Evolutionary conservation across 2,888 invertebrate species (phyloP).

Genomic region (Muscina levida): DNA sequence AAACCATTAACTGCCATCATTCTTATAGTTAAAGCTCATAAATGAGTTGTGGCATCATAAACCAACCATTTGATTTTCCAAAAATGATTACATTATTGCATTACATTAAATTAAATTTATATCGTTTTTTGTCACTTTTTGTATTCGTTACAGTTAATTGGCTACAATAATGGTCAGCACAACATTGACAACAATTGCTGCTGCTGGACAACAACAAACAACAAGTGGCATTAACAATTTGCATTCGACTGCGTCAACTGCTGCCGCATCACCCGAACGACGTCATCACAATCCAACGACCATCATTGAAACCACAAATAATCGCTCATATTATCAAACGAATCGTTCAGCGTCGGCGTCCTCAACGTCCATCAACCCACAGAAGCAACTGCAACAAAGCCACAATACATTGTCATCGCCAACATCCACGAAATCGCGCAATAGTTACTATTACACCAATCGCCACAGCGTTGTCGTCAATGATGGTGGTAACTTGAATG

Average conservation of each 20-base stretch:
- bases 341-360: slow-evolving; percentile 69
- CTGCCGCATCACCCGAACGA: slow-evolving; percentile 64
- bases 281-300: slow-evolving; percentile 50
- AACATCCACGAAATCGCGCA: slow-evolving; percentile 41
- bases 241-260: slow-evolving; percentile 60
- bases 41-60: too few species aligned
- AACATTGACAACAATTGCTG: slow-evolving; percentile 80
- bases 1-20: too few species aligned
- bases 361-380: slow-evolving; percentile 68
- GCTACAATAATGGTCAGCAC: slow-evolving; percentile 80
- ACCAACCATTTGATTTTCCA: too few species aligned
- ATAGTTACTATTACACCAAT: slow-evolving; percentile 48
- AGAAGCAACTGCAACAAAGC: slow-evolving; percentile 52
- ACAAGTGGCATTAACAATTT: slow-evolving; percentile 75
- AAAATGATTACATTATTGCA: too few species aligned
- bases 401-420: slow-evolving; percentile 55
- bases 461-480: slow-evolving; percentile 40
- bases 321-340: slow-evolving; percentile 66
- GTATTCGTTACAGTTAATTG: slow-evolving; percentile 73
- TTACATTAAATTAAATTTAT: slow-evolving; percentile 19
- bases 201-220: slow-evolving; percentile 79
- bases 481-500: slow-evolving; percentile 33
- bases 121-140: slow-evolving; percentile 17
- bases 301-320: slow-evolving; percentile 67
- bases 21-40: too few species aligned